Base-by-base conservation (phyloP, 2,888 invertebrate genomes). In the Cosmorhoe ocellata region DNA sequence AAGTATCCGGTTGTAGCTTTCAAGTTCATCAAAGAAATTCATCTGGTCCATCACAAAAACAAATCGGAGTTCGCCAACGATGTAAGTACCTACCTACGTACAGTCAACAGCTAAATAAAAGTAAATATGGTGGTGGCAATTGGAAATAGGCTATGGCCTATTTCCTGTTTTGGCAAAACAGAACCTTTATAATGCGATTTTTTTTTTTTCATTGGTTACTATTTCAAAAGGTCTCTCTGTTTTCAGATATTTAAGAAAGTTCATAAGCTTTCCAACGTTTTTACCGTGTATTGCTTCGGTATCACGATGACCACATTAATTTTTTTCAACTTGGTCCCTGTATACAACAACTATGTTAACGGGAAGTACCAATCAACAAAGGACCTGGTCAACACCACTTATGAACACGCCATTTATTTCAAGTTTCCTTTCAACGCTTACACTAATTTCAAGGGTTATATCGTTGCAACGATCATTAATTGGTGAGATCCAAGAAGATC, bases 211-310 rank as follows among this genome's bases (percentile, higher is more conserved):
- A n/a, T n/a, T n/a, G n/a, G n/a, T n/a, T 18, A 18, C 4, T 3
- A 18, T 18, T 18, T 18, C 2, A 3, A 18, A 18, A 3, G 1
- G 24, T 7, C 9, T 1, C 34, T 28, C 3, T 24, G 1, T 31
- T 67, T 65, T 12, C 58, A 71, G 71, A 59, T 66, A 10, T 61
- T 64, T n/a, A 34, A 38, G n/a, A 56, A 52, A 22, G 61, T 71
- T 4, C 63, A 71, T 33, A 44, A 28, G n/a, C 11, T 67, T 8
- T 64, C 54, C 2, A 56, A 52, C 12, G 42, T 58, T 30, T 61
- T 61, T 27, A 53, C 61, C 3, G 31, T 47, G 1, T 58, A 46
- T 12, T 9, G 45, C 28, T 14, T 45, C 10, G n/a, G 3, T 9
- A 34, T 46, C 2, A 45, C 45, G 1, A 14, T 24, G 1, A 3